phyloP scores from a whole-genome alignment of 1,140 invertebrate species.

The Ostrea denselamellosa region DNA sequence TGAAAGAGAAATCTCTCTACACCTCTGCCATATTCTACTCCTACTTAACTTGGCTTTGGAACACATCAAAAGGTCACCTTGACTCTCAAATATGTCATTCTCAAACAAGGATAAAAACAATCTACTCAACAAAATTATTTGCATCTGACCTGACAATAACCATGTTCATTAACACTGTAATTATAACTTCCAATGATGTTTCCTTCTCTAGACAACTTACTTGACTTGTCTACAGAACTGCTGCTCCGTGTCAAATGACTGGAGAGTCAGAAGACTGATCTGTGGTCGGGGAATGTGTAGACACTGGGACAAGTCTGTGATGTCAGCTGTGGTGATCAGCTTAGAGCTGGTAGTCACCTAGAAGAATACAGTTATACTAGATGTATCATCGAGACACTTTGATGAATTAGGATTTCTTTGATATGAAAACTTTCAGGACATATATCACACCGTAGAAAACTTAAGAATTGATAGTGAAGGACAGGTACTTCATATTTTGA shows the following conservation, averaged over 20 bases:
- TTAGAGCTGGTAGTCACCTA: slow-evolving; percentile 68
- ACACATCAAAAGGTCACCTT: neutral
- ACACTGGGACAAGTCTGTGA: slow-evolving; percentile 41
- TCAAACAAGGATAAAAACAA: neutral
- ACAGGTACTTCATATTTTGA: no score
- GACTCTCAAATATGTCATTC: neutral
- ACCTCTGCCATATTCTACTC: no score
- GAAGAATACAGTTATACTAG: neutral
- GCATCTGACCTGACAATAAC: no score
- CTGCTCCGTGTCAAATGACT: slow-evolving; percentile 67
- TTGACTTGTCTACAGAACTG: slow-evolving; percentile 63
- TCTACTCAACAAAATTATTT: neutral
- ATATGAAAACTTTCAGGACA: no score
- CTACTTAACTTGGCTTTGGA: no score
- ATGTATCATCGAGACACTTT: no score
- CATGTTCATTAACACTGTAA: no score
- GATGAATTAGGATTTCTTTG: no score
- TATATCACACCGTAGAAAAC: no score
- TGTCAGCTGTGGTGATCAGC: slow-evolving; percentile 57
- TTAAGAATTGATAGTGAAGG: no score
- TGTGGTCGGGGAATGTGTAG: slow-evolving; percentile 40
- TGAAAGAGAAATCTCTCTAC: neutral
- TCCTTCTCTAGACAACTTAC: slow-evolving; percentile 41
- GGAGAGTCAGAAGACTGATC: slow-evolving; percentile 58
- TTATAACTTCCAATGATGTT: no score